Evolutionary conservation across 2,888 invertebrate species (phyloP).

Genomic region (Cryptocephalus moraei): DNA sequence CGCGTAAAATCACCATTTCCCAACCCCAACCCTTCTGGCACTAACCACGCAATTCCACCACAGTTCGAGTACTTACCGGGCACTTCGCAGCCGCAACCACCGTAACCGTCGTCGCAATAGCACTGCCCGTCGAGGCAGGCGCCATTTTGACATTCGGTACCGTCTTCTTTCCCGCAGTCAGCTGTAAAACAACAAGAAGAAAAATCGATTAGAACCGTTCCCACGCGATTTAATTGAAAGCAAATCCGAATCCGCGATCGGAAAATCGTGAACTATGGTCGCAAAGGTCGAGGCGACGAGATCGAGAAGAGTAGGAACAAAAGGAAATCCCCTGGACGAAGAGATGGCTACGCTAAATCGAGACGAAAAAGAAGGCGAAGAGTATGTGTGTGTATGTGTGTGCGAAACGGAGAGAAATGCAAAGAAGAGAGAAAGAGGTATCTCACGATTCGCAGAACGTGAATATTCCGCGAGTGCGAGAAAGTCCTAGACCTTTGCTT

Average conservation of each 20-base stretch:
- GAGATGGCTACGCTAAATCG: no score
- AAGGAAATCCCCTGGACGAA: no score
- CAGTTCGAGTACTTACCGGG: constrained; percentile 50
- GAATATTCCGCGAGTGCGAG: constrained; percentile 14
- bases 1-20: no score
- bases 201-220: neutral
- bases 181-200: constrained; percentile 49
- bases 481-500: constrained; percentile 15
- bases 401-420: constrained; percentile 2
- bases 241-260: constrained; percentile 5
- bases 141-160: constrained; percentile 83
- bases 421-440: constrained; percentile 17
- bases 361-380: neutral
- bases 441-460: constrained; percentile 20
- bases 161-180: constrained; percentile 87
- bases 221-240: constrained; percentile 1
- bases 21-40: no score
- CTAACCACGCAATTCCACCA: no score
- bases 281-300: no score
- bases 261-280: no score
- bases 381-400: neutral
- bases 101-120: constrained; percentile 92
- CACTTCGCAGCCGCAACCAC: constrained; percentile 90
- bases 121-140: constrained; percentile 88
- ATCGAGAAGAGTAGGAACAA: no score